Percentiles rank a stretch among this genome's conserved stretches.
These are phyloP conservation scores for Quadroppia sp. DNA, from an alignment of 2,888 invertebrate genomes.

Conservation along the genomic window DNA sequence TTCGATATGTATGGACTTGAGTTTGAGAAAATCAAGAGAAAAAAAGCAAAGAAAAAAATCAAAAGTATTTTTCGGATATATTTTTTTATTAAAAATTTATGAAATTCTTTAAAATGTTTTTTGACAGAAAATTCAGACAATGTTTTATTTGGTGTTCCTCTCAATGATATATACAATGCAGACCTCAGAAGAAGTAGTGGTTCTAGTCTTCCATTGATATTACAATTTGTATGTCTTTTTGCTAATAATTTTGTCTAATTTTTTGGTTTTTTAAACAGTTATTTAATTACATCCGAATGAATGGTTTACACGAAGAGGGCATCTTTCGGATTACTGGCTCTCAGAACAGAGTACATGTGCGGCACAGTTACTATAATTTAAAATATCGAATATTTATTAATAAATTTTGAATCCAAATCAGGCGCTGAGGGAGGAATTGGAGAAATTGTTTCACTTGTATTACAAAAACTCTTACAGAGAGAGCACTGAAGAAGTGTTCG, in stretches of 20 bases:
- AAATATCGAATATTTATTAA: too few relatives aligned
- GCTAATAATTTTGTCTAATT: too few relatives aligned
- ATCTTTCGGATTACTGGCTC: constrained; percentile 38
- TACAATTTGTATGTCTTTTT: constrained; percentile 11
- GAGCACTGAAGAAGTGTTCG: constrained; percentile 19
- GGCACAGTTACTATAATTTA: constrained; percentile 22
- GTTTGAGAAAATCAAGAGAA: constrained; percentile 11
- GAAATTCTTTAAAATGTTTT: neutral
- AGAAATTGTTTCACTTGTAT: neutral
- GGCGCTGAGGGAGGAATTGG: constrained; percentile 34
- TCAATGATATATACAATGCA: neutral
- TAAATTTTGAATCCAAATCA: neutral
- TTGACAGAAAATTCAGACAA: constrained; percentile 18
- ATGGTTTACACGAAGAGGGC: constrained; percentile 40
- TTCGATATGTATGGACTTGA: constrained; percentile 26
- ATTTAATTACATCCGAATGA: constrained; percentile 28
- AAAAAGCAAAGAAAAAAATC: constrained; percentile 4
- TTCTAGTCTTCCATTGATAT: neutral
- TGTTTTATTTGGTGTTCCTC: constrained; percentile 8
- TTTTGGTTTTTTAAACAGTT: constrained; percentile 13
- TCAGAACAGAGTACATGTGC: constrained; percentile 37
- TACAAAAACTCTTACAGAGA: constrained; percentile 26
- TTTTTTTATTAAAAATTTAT: too few relatives aligned
- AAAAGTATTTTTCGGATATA: constrained; percentile 7
- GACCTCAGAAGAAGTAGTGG: neutral